Evolutionary conservation across 23 tunicate genomes (phyloP).

Genomic region (Styela plicata): DNA sequence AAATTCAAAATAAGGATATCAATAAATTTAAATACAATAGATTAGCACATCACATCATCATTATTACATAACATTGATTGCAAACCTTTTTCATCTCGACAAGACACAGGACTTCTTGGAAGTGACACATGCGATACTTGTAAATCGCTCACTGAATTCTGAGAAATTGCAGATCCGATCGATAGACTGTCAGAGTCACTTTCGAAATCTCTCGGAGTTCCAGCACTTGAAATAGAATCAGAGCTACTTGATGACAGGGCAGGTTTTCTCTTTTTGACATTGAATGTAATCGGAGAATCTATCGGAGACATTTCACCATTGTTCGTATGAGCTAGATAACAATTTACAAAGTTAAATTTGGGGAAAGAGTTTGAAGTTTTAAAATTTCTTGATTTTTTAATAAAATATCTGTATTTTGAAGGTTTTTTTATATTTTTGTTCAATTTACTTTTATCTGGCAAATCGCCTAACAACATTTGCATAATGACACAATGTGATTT

Average conservation of each 20-base stretch:
- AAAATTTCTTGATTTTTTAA: too few species aligned
- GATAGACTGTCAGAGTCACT: neutral
- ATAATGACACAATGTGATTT: too few species aligned
- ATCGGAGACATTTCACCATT: neutral
- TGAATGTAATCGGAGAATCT: neutral
- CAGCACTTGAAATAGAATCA: neutral
- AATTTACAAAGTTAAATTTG: too few species aligned
- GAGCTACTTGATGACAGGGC: neutral
- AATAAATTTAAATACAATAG: too few species aligned
- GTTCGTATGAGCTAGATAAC: too few species aligned
- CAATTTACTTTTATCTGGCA: too few species aligned
- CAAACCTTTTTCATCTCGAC: constrained; percentile 1
- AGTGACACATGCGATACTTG: neutral
- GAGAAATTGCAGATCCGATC: constrained; percentile 8
- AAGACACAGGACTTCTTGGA: neutral
- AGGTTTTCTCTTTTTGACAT: neutral
- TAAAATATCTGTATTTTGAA: too few species aligned
- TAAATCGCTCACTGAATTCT: neutral
- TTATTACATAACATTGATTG: neutral
- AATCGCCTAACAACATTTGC: too few species aligned
- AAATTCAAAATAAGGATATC: too few species aligned
- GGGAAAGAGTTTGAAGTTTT: too few species aligned
- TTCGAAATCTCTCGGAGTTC: neutral
- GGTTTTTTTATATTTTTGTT: too few species aligned
- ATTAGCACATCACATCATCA: neutral